Evolutionary conservation across 2,888 invertebrate species (phyloP).

Genomic region (Coecobrya sp.): DNA sequence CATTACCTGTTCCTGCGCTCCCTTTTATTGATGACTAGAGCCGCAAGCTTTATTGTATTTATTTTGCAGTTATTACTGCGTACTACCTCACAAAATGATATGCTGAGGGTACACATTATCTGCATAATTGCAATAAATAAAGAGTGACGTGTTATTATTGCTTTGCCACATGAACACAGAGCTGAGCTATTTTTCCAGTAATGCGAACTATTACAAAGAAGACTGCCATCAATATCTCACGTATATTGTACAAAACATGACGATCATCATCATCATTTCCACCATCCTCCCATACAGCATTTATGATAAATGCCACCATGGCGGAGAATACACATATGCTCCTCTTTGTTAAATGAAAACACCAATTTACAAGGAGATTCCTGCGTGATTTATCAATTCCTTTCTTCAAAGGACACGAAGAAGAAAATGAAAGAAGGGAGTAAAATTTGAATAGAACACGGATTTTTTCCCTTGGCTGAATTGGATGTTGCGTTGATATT

Average conservation of each 20-base stretch:
- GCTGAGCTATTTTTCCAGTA: background rate
- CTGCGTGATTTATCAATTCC: conserved; percentile 42
- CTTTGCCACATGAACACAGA: background rate
- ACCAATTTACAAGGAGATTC: conserved; percentile 20
- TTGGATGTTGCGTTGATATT: background rate
- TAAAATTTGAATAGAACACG: conserved; percentile 50
- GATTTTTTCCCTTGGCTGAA: background rate
- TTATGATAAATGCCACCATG: conserved; percentile 39
- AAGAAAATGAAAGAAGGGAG: conserved; percentile 19
- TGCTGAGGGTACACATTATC: background rate
- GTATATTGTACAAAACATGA: background rate
- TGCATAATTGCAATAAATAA: conserved; percentile 53
- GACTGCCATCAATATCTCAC: background rate
- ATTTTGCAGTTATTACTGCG: background rate
- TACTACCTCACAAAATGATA: background rate
- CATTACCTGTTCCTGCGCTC: background rate
- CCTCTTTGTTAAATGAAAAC: conserved; percentile 9
- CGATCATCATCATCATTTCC: background rate
- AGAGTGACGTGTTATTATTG: conserved; percentile 50
- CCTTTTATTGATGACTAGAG: background rate
- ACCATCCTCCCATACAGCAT: background rate
- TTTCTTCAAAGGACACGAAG: background rate
- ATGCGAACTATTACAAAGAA: background rate
- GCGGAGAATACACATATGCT: background rate
- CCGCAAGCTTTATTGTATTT: background rate